phyloP scores from a whole-genome alignment of 2,113 vertebrate genomes.

The Aix galericulata region DNA sequence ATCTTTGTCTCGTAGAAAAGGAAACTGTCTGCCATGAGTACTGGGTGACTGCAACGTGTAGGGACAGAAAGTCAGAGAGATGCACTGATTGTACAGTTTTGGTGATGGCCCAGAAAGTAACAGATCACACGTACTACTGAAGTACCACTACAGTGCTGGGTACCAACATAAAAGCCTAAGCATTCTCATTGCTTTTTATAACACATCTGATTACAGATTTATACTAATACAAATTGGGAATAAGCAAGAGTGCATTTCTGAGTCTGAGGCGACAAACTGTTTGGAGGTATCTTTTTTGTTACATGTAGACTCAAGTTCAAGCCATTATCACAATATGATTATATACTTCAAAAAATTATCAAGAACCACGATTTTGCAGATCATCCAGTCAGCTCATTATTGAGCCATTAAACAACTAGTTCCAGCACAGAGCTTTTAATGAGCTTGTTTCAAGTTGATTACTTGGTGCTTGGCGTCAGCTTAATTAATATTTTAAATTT shows the following conservation, averaged over 20 bases:
- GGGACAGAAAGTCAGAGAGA: neutral
- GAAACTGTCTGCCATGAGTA: neutral
- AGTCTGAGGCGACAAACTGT: neutral
- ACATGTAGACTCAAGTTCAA: neutral
- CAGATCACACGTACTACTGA: neutral
- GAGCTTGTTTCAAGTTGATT: neutral
- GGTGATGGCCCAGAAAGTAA: neutral
- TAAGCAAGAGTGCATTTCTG: neutral
- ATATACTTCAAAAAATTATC: neutral
- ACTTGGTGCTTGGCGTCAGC: neutral
- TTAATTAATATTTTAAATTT: conserved; percentile 36
- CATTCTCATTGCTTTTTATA: neutral
- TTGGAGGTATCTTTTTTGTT: neutral
- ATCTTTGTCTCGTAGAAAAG: rapidly evolving
- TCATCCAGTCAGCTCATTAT: neutral
- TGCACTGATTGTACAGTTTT: neutral
- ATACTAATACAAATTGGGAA: neutral
- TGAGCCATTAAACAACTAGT: conserved; percentile 1
- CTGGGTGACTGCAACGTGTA: neutral
- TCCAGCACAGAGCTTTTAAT: conserved; percentile 2
- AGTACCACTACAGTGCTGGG: neutral
- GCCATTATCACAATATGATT: neutral
- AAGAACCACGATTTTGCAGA: neutral
- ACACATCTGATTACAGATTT: neutral
- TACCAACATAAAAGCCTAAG: neutral